Base-by-base conservation (phyloP, 2,113 vertebrate species). In the Brachirus orientalis region DNA sequence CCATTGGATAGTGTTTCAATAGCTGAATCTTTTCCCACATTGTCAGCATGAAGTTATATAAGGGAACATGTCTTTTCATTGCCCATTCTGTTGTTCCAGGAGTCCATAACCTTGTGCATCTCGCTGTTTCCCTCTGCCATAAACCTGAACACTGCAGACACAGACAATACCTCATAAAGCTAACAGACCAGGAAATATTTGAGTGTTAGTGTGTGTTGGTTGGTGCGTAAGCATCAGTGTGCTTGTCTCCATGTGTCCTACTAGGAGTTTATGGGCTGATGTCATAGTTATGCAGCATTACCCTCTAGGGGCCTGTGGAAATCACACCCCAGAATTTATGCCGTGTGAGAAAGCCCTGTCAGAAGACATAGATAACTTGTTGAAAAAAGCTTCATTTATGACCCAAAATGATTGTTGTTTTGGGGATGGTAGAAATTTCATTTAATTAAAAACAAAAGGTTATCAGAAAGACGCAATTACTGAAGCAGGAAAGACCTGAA, bases 261-360 rank as follows among this genome's bases (percentile, higher is more conserved):
- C 47, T 13, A 28, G 55, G 51, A 64, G 60, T 85, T 88, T 88
- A 80, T 85, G 65, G 68, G 68, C 76, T 90, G 89, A 89, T 89
- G 90, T 91, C 85, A 86, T 90, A 77, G 84, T 89, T 89, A 79
- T 84, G 79, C 83, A 72, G 81, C 1, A 28, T 75, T 86, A 81
- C 69, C 76, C 84, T 85, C 66, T 50, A 37, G 81, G 70, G 67
- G 76, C 77, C 58, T 66, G 67, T 79, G 80, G 70, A 85, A 88
- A 78, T 86, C 69, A 73, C 88, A 91, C 90, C 83, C 86, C 72
- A 54, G 71, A 85, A 84, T 86, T 87, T 82, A 83, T 11, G 22
- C 62, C 20, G 56, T 69, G 71, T 72, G 64, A 77, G 57, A 54
- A 71, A 78, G 73, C 77, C 61, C 63, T 40, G 17, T 46, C 60